phyloP scores from a whole-genome alignment of 1,140 invertebrate genomes.

The Onthophagus taurus region DNA sequence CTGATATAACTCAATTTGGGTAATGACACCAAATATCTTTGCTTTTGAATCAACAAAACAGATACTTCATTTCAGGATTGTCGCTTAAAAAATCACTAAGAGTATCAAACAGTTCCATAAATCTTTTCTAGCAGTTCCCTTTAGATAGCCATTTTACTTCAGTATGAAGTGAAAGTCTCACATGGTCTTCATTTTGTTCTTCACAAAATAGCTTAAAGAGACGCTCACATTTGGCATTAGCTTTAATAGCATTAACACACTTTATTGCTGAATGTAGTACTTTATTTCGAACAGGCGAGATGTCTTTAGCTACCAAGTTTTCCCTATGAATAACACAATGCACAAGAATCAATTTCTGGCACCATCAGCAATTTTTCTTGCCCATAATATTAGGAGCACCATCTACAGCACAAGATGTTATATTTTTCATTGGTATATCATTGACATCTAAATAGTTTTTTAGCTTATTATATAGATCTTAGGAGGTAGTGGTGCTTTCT shows the following conservation, averaged over 20 bases:
- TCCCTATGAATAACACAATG: too few relatives aligned
- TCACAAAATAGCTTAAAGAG: slow-evolving; percentile 16
- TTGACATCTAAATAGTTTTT: slow-evolving; percentile 18
- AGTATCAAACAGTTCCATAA: too few relatives aligned
- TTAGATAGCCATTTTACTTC: too few relatives aligned
- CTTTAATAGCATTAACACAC: too few relatives aligned
- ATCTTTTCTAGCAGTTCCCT: too few relatives aligned
- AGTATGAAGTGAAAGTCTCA: slow-evolving; percentile 4
- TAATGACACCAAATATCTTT: slow-evolving; percentile 16
- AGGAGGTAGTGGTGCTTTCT: slow-evolving; percentile 24
- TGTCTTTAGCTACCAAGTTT: slow-evolving; percentile 7
- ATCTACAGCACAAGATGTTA: slow-evolving; percentile 17
- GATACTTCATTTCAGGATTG: slow-evolving; percentile 23
- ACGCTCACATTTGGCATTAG: slow-evolving; percentile 18
- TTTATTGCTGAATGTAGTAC: slow-evolving; percentile 15
- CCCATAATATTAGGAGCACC: slow-evolving; percentile 15
- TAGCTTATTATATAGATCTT: slow-evolving; percentile 21
- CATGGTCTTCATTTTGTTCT: slow-evolving; percentile 8
- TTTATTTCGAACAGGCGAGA: slow-evolving; percentile 24
- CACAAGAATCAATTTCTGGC: too few relatives aligned
- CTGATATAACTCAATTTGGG: slow-evolving; percentile 14
- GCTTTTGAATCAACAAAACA: slow-evolving; percentile 16
- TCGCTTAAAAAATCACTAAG: too few relatives aligned
- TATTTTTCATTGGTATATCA: slow-evolving; percentile 16
- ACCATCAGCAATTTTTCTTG: slow-evolving; percentile 17